Base-by-base conservation (phyloP, 2,797 vertebrate genomes). In the Amphiprion clarkii region DNA sequence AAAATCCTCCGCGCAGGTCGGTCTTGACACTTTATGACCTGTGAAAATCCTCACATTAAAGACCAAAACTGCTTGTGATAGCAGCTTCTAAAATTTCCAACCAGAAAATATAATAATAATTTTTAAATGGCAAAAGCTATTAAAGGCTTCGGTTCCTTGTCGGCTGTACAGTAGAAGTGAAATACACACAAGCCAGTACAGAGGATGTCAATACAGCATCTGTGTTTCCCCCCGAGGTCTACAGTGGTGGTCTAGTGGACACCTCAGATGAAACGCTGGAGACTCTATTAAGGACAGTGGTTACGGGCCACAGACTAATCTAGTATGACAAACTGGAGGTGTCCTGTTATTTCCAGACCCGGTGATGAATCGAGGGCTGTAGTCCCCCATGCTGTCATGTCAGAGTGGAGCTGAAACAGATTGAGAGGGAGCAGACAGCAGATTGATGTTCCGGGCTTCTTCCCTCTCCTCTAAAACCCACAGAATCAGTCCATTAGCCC, bases 251-350 rank as follows among this genome's bases (percentile, higher is more conserved):
- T 92, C 93, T 85, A 36, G 81, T 89, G 91, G 93, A 93, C 84
- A 92, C 83, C 87, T 92, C 81, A 79, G 87, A 92, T 85, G 81
- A 92, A 93, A 85, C 76, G 56, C 89, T 89, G 88, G 94, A 92
- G 88, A 93, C 93, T 95, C 93, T 93, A 93, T 95, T 95, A 94
- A 92, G 92, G 92, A 87, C 89, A 90, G 92, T 94, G 93, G 92
- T 95, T 95, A 94, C 88, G 85, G 92, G 90, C 92, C 94, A 93
- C 92, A 94, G 93, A 94, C 94, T 95, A 94, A 95, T 95, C 93
- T 91, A 85, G 71, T 92, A 94, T 95, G 95, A 95, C 94, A 95
- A 94, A 95, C 92, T 94, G 93, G 92, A 94, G 93, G 92, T 95
- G 94, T 95, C 94, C 91, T 91, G 91, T 93, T 95, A 94, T 94